Conservation (phyloP, 2,888 invertebrate species). For the Agrypnus murinus region DNA sequence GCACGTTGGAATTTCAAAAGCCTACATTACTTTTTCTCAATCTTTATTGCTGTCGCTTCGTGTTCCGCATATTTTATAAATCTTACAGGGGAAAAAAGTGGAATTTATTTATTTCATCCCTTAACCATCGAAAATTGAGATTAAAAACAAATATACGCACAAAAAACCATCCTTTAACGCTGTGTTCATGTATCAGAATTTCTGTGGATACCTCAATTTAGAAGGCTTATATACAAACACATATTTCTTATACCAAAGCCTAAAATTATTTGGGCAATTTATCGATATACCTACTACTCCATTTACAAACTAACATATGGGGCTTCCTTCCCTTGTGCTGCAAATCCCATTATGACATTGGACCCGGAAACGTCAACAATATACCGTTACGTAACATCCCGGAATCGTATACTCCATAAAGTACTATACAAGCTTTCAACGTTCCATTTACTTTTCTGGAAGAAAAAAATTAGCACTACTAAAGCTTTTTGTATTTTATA, state of each 20-base stretch:
- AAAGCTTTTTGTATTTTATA: constrained; percentile 11
- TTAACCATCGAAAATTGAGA: not conserved
- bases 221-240: not conserved
- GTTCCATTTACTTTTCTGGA: not conserved
- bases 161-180: not conserved
- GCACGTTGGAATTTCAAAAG: too few relatives aligned
- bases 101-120: not conserved
- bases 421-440: constrained; percentile 16
- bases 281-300: constrained; percentile 11
- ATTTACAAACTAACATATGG: constrained; percentile 22
- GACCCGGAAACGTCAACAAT: constrained; percentile 32
- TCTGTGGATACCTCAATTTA: not conserved
- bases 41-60: not conserved
- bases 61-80: not conserved
- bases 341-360: constrained; percentile 19
- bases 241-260: not conserved
- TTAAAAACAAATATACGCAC: constrained; percentile 15
- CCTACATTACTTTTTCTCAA: too few relatives aligned
- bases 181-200: constrained; percentile 1
- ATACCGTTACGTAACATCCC: constrained; percentile 22
- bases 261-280: constrained; percentile 11
- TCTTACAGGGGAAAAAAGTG: not conserved
- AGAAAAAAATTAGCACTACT: constrained; percentile 30
- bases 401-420: constrained; percentile 4
- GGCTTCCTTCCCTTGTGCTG: constrained; percentile 18